Evolutionary conservation across 1,140 invertebrate genomes (phyloP).

Genomic region (Oscheius sp.): DNA sequence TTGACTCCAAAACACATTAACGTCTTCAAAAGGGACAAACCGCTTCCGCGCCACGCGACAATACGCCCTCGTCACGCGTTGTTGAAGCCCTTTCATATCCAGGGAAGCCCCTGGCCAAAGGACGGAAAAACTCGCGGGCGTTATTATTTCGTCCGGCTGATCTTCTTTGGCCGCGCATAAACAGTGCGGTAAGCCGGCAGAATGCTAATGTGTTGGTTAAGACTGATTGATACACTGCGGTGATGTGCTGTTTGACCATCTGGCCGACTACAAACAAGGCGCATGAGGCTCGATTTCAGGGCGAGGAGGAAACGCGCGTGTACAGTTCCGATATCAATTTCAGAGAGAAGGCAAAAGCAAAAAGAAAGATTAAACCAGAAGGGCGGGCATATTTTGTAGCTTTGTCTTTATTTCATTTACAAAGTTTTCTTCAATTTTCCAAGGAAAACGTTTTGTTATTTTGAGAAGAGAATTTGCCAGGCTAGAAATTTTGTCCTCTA

Average conservation of each 20-base stretch:
- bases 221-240: constrained; percentile 11
- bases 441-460: too few relatives aligned
- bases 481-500: too few relatives aligned
- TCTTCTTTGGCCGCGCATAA: neutral
- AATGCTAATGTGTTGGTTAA: constrained; percentile 9
- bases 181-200: constrained; percentile 1
- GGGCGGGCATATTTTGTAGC: too few relatives aligned
- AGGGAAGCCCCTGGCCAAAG: neutral
- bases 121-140: neutral
- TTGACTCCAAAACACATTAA: too few relatives aligned
- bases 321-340: too few relatives aligned
- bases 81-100: neutral
- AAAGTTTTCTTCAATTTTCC: too few relatives aligned
- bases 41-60: neutral
- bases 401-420: too few relatives aligned
- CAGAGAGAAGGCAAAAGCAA: too few relatives aligned
- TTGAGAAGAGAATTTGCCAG: too few relatives aligned
- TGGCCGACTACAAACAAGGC: neutral
- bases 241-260: constrained; percentile 6
- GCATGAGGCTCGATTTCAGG: neutral
- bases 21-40: constrained; percentile 10
- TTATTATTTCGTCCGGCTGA: neutral
- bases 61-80: neutral
- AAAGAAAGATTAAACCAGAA: too few relatives aligned
- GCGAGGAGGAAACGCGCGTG: too few relatives aligned